Evolutionary conservation across 2,113 vertebrate genomes (phyloP), one percentile per base, ranked within the genome.

Genomic region (Passer montanus): DNA sequence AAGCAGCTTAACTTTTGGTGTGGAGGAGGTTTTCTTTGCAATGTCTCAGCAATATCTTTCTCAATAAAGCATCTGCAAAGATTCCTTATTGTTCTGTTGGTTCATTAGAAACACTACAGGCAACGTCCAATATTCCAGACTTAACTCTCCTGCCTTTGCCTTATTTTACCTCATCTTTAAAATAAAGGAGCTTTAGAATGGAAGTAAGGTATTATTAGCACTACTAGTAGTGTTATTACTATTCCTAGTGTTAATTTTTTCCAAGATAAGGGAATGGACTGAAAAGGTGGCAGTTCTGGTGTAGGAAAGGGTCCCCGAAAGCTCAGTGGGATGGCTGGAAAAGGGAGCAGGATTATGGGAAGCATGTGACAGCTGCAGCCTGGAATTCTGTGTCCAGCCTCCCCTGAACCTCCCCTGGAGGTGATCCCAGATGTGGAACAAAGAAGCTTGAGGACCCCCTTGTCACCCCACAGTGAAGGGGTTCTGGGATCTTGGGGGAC

Each of bases 1-100:
- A 10, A 18, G 35, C 3, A 4, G 21, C 33, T 41, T 15, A 15
- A 52, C 15, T 35, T 41, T 31, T 17, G 47, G 5, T 41, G 18
- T 46, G 73, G 62, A 89, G 78, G 81, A 13, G 27, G 68, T 46
- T 55, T 84, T 73, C 74, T 50, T 46, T 22, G 39, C 35, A 6
- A 49, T 0, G 3, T 35, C 78, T 41, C 2, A 0, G 50, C 4
- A 0, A 4, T 21, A 14, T 13, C n/a, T 47, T 60, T 9, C 43
- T 77, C 33, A 93, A 93, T 94, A 86, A 94, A 94, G 58, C 4
- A 13, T 17, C 44, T 37, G 76, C 21, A 59, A 44, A 63, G 58
- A 4, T 22, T n/a, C 2, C 15, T 21, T 39, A 15, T 7, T 5
- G 18, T 55, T 59, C 47, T 20, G 22, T 21, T 12, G 21, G 24